Evolutionary conservation across 2,113 vertebrate species (phyloP), one percentile per base, ranked within the genome.

Genomic region (Pterocles orientalis): DNA sequence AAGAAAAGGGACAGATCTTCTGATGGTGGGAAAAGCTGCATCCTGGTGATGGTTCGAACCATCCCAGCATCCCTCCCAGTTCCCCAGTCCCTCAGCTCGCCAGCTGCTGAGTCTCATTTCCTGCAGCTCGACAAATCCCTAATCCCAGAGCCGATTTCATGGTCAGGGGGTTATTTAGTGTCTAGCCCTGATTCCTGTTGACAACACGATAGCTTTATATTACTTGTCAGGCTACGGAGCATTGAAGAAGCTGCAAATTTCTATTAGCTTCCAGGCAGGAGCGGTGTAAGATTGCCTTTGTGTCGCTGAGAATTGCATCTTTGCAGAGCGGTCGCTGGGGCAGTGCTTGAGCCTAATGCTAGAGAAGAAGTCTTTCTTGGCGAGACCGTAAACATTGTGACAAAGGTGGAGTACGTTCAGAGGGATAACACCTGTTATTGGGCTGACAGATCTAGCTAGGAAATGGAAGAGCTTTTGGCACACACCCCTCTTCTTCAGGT

Each of bases 91-190:
- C 39, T 88, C 61, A 53, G 75, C 45, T 72, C 10, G 0, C 10
- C 12, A 24, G 14, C 45, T 39, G 33, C 45, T 61, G 66, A 64
- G 48, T 26, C 60, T 62, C 14, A n/a, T 71, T 87, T 87, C 73
- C 65, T 47, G 29, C 64, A 33, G 33, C 50, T 72, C 66, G 39
- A 56, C 78, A 95, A 79, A 85, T 60, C 85, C 62, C 48, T 76
- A 69, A 90, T 86, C 66, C 82, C 82, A 72, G 92, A 80, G 45
- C 41, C 5, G 61, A 79, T 95, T 93, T 72, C 61, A 75, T 60
- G 78, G 70, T 33, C 25, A 28, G 45, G 45, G 34, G 21, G 15
- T 95, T 92, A 61, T 50, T 92, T 57, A 48, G 69, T 57, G 54
- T 41, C 29, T n/a, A 76, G 13, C 43, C 48, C 75, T 76, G 66